phyloP scores from a whole-genome alignment of 2,888 invertebrate species.

The Drosophila cognata region DNA sequence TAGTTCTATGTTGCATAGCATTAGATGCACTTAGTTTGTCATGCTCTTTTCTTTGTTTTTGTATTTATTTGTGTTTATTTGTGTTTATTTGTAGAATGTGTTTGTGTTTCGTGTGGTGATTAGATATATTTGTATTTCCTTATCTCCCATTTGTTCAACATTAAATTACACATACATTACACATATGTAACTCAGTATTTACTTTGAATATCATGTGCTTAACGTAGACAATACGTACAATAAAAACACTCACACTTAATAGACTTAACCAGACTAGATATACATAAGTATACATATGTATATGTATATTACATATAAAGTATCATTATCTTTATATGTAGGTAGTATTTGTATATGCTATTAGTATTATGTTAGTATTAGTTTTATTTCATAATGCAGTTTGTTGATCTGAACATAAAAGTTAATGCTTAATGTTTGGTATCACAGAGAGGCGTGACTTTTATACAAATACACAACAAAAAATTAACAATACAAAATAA shows the following conservation, averaged over 20 bases:
- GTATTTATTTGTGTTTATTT: conserved; percentile 14
- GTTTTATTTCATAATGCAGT: conserved; percentile 64
- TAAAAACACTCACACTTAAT: conserved; percentile 75
- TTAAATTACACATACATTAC: conserved; percentile 43
- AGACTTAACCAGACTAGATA: conserved; percentile 57
- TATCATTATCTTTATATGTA: conserved; percentile 34
- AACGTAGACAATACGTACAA: conserved; percentile 68
- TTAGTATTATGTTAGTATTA: conserved; percentile 30
- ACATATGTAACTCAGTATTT: conserved; percentile 50
- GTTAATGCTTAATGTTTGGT: conserved; percentile 81
- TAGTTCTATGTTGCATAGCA: conserved; percentile 65
- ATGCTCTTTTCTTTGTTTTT: conserved; percentile 53
- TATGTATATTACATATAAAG: conserved; percentile 24
- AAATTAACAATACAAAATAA: conserved; percentile 53
- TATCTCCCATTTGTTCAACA: conserved; percentile 43
- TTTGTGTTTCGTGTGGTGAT: conserved; percentile 12
- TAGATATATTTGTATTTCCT: conserved; percentile 21
- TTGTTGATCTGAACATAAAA: conserved; percentile 75
- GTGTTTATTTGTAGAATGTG: conserved; percentile 10
- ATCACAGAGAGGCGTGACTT: conserved; percentile 84
- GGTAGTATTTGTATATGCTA: conserved; percentile 34
- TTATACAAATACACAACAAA: conserved; percentile 70
- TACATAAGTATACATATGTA: conserved; percentile 28
- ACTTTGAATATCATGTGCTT: conserved; percentile 62
- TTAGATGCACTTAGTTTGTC: conserved; percentile 75